These are phyloP conservation scores for Aelia acuminata DNA, from an alignment of 2,888 invertebrate genomes.

Conservation along the genomic window DNA sequence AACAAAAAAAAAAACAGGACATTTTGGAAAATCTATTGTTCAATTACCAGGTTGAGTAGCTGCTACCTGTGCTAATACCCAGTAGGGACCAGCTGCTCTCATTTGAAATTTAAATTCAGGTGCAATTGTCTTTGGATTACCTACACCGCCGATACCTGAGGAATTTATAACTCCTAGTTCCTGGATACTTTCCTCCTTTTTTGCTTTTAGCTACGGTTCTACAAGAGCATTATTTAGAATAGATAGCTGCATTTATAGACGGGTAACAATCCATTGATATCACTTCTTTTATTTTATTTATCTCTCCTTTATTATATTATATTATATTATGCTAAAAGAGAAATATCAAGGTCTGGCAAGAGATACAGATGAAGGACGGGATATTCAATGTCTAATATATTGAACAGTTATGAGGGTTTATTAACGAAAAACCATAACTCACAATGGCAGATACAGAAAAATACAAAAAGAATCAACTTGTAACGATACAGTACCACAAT, in stretches of 20 bases:
- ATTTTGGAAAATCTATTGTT: background rate
- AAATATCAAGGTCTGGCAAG: background rate
- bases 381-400: background rate
- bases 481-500: too few relatives aligned
- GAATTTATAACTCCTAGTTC: background rate
- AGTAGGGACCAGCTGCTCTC: background rate
- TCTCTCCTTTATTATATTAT: background rate
- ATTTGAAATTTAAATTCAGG: constrained; percentile 45
- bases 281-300: background rate
- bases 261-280: background rate
- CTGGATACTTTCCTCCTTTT: background rate
- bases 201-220: background rate
- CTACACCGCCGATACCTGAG: background rate
- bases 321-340: too few relatives aligned
- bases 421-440: too few relatives aligned
- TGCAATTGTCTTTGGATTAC: constrained; percentile 26
- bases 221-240: background rate
- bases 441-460: too few relatives aligned
- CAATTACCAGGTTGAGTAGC: background rate
- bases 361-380: background rate
- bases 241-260: background rate
- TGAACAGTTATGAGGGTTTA: too few relatives aligned
- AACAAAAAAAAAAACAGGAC: background rate
- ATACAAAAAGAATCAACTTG: too few relatives aligned
- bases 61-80: background rate